Conservation (phyloP, 2,113 vertebrate species). For the Pollachius pollachius region DNA sequence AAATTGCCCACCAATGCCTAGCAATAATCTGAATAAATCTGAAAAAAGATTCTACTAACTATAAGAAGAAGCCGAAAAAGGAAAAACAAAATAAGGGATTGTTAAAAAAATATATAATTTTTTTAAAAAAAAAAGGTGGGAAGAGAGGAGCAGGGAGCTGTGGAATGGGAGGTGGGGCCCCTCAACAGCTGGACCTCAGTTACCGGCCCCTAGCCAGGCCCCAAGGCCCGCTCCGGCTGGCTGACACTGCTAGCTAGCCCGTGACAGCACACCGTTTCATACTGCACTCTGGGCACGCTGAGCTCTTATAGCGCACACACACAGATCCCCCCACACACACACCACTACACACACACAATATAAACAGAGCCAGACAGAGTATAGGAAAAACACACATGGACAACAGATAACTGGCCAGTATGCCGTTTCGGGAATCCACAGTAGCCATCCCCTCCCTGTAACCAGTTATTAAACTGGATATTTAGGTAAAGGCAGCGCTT, state of each 20-base stretch:
- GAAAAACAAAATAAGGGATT: neutral
- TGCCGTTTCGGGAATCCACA: constrained; percentile 13
- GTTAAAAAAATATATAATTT: no score
- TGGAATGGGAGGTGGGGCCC: neutral
- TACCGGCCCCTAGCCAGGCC: neutral
- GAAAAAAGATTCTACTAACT: no score
- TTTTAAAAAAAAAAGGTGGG: neutral
- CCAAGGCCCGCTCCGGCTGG: constrained; percentile 5
- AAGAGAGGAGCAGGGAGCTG: neutral
- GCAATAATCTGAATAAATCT: no score
- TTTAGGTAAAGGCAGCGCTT: neutral
- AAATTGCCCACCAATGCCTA: no score
- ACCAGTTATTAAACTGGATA: neutral
- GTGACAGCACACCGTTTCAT: constrained; percentile 25
- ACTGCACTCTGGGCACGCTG: constrained; percentile 5
- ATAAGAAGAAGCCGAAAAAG: neutral
- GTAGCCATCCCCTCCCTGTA: constrained; percentile 1
- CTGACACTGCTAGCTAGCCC: constrained; percentile 40
- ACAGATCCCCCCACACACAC: neutral
- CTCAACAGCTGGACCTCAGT: neutral
- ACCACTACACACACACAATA: constrained; percentile 2
- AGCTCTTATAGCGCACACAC: no score
- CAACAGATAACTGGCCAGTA: constrained; percentile 40
- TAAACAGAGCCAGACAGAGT: neutral
- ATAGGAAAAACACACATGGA: constrained; percentile 33